Percentiles rank a stretch among this genome's conserved stretches.
These are phyloP conservation scores for Carposina sasakii DNA, from an alignment of 1,140 invertebrate species.

Conservation along the genomic window DNA sequence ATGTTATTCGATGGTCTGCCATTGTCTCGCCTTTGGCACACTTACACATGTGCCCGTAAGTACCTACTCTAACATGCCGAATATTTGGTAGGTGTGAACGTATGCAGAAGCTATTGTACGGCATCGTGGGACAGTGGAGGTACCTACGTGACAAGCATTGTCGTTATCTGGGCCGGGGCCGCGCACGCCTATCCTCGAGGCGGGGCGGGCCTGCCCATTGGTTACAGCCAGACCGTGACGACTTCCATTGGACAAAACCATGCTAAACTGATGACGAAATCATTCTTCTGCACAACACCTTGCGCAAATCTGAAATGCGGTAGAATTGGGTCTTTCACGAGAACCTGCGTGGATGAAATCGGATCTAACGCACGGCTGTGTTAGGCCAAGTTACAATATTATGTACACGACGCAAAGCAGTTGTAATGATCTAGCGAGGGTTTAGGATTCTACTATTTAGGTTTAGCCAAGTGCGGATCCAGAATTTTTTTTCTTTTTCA, in stretches of 20 bases:
- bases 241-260: slow-evolving; percentile 62
- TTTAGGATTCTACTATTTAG: too few species aligned
- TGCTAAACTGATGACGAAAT: slow-evolving; percentile 62
- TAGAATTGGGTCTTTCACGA: slow-evolving; percentile 33
- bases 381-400: too few species aligned
- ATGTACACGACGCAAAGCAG: too few species aligned
- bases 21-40: too few species aligned
- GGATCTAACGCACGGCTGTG: too few species aligned
- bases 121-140: slow-evolving; percentile 27
- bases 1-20: too few species aligned
- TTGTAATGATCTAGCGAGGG: too few species aligned
- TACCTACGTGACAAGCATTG: slow-evolving; percentile 9
- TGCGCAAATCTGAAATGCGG: slow-evolving; percentile 49
- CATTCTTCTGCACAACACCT: slow-evolving; percentile 39
- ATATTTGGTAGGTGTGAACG: neutral
- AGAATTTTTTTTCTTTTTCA: too few species aligned
- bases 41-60: too few species aligned
- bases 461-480: too few species aligned
- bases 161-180: slow-evolving; percentile 42
- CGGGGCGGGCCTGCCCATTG: slow-evolving; percentile 63
- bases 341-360: too few species aligned
- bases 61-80: too few species aligned
- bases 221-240: slow-evolving; percentile 63
- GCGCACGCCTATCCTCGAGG: slow-evolving; percentile 50
- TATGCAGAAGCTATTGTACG: slow-evolving; percentile 11